Evolutionary conservation across 1,140 invertebrate genomes (phyloP).

Genomic region (Pseudomyrmex cubaensis): DNA sequence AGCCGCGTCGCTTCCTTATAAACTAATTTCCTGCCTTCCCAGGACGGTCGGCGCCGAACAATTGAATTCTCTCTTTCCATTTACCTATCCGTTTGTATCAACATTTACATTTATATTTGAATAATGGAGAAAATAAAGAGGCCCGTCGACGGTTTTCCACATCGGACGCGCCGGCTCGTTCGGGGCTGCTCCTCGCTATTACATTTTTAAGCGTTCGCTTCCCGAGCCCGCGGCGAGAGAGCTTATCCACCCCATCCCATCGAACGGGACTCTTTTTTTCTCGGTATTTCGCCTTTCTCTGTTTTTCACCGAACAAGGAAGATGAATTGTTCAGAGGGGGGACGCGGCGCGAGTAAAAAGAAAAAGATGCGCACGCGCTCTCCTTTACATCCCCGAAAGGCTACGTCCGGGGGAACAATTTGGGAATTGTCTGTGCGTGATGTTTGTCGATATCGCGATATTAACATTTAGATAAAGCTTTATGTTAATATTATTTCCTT

Average conservation of each 20-base stretch:
- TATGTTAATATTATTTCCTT: conserved; percentile 76
- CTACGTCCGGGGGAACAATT: conserved; percentile 50
- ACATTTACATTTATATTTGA: conserved; percentile 87
- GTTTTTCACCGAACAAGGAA: conserved; percentile 26
- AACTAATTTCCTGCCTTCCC: conserved; percentile 82
- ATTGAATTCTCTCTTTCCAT: conserved; percentile 86
- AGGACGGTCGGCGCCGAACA: conserved; percentile 79
- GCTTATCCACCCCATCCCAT: conserved; percentile 63
- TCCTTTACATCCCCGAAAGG: neutral
- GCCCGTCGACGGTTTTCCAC: conserved; percentile 68
- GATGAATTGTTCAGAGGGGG: conserved; percentile 6
- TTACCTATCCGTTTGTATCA: conserved; percentile 86
- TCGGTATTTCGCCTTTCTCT: conserved; percentile 2
- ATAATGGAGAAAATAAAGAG: conserved; percentile 85
- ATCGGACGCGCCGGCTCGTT: conserved; percentile 55
- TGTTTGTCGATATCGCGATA: conserved; percentile 63
- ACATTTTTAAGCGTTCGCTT: conserved; percentile 85
- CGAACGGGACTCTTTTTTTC: conserved; percentile 6
- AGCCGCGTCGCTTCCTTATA: conserved; percentile 83
- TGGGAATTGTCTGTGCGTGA: conserved; percentile 46
- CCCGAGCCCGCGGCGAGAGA: conserved; percentile 80
- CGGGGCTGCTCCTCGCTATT: conserved; percentile 76
- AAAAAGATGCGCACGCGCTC: conserved; percentile 27
- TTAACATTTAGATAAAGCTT: conserved; percentile 84
- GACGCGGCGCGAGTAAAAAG: conserved; percentile 35